Base-by-base conservation (phyloP, 1,140 invertebrate species). In the Apis florea region DNA sequence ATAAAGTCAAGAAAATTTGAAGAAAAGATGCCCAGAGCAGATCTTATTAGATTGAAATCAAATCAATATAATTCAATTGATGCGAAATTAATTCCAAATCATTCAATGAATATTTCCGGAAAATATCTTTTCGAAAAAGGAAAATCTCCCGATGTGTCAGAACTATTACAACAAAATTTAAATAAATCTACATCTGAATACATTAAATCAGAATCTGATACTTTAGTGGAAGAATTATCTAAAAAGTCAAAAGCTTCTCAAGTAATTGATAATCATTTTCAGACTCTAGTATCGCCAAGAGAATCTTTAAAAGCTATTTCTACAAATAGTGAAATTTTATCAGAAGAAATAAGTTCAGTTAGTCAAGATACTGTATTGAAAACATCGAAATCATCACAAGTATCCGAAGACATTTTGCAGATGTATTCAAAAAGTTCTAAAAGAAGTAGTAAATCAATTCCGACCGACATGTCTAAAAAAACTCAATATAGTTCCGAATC, bases 11-110 rank as follows among this genome's bases (percentile, higher is more conserved):
- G 90, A 19, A 93, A 93, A 53, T 94, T 91, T 70, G 93, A 94
- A 64, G 93, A 93, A 21, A 93, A 92, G 84, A 94, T 94, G 93
- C 93, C 93, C 0, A 90, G 86, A 51, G 83, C 85, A 0, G 90
- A 92, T 61, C 56, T 91, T 54, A 82, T 88, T 19, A 87, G 89
- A 66, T 69, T 92, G 13, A 92, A 91, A 17, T 82, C 85, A 1
- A 83, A 89, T 83, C 88, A 90, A 19, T 76, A 89, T 40, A 40
- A 40, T 21, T 87, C 92, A 19, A 11, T 92, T 31, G 84, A 90
- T 54, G 70, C 88, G 6, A 86, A 88, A 73, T 68, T 89, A 12
- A 84, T 85, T 11, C 80, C 85, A n/a, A 61, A 64, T 49, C 77
- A 74, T 83, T 64, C 81, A 10, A 73, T 86, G 59, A 84, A 53